Evolutionary conservation across 2,113 vertebrate genomes (phyloP).

Genomic region (Paedocypris sp.): DNA sequence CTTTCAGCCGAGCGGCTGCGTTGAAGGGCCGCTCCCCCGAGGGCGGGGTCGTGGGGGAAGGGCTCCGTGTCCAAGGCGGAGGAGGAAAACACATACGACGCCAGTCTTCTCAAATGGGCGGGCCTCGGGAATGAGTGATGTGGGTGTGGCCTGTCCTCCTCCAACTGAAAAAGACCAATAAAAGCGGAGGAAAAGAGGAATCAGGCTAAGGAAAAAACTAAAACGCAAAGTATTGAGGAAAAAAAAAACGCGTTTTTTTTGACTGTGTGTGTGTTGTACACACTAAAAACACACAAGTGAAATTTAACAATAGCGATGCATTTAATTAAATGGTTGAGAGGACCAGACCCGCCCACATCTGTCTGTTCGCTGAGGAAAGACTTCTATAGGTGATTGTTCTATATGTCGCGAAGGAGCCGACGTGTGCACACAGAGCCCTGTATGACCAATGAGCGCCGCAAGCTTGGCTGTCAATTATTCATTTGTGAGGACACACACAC

Average conservation of each 20-base stretch:
- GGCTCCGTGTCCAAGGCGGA: slow-evolving; percentile 96
- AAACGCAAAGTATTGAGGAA: slow-evolving; percentile 12
- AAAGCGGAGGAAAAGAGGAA: slow-evolving; percentile 78
- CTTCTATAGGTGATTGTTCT: neutral
- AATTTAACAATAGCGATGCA: neutral
- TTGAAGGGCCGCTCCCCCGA: slow-evolving; percentile 85
- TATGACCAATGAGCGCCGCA: slow-evolving; percentile 22
- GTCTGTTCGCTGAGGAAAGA: neutral
- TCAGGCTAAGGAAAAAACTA: slow-evolving; percentile 33
- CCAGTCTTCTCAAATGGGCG: slow-evolving; percentile 98
- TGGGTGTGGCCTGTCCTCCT: slow-evolving; percentile 85
- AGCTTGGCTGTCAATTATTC: slow-evolving; percentile 14
- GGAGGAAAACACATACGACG: slow-evolving; percentile 99
- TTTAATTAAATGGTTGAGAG: neutral
- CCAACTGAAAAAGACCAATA: slow-evolving; percentile 99
- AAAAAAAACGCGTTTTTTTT: neutral
- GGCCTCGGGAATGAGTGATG: slow-evolving; percentile 65
- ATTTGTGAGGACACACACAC: neutral
- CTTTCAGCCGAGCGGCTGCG: slow-evolving; percentile 99
- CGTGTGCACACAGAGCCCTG: slow-evolving; percentile 7
- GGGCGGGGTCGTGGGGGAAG: slow-evolving; percentile 73
- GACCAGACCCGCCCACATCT: slow-evolving; percentile 17
- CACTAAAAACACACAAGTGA: slow-evolving; percentile 13
- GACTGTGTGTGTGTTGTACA: slow-evolving; percentile 11
- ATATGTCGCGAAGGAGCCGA: slow-evolving; percentile 9